Evolutionary conservation across 1,140 invertebrate species (phyloP), one percentile per base, ranked within the genome.

Genomic region (Homalodisca vitripennis): DNA sequence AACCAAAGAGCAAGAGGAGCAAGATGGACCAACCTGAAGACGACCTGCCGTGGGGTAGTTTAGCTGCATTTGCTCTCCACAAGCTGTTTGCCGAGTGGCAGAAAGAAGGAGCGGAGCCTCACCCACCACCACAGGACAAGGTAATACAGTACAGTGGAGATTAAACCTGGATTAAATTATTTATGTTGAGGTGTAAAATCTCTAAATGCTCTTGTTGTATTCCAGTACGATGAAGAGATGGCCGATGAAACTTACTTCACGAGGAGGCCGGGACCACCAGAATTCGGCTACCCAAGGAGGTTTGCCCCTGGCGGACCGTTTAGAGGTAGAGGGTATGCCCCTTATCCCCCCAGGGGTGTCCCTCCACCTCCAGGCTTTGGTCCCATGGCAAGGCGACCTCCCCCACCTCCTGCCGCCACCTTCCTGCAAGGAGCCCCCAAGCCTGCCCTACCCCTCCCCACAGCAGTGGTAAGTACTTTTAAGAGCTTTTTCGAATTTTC

Each of bases 71-170:
- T 80, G 89, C 89, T 72, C 80, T 92, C 12, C 88, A 89, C 77
- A 91, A 90, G 78, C 79, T 92, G 30, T 91, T 91, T 77, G 77
- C 85, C 1, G 89, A 91, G 77, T 91, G 89, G 89, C 88, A 90
- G 77, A 84, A 82, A 70, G 86, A 88, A 70, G 89, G 89, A 1
- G 87, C 83, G 72, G 82, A 83, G 72, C 82, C 85, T 66, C 85
- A 89, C 34, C 88, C 88, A 47, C 1, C 47, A n/a, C 22, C 34
- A 26, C n/a, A 46, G 34, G 34, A 41, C 6, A 17, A 10, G 34
- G 17, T n/a, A n/a, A n/a, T n/a, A n/a, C n/a, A n/a, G n/a, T n/a
- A n/a, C n/a, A n/a, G n/a, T n/a, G n/a, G n/a, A n/a, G n/a, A n/a
- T n/a, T n/a, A n/a, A n/a, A n/a, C n/a, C n/a, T n/a, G n/a, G n/a